Percentiles rank a stretch among this genome's conserved stretches.
Evolutionary conservation across 2,113 vertebrate species (phyloP).

Genomic region (Haemorhous mexicanus): DNA sequence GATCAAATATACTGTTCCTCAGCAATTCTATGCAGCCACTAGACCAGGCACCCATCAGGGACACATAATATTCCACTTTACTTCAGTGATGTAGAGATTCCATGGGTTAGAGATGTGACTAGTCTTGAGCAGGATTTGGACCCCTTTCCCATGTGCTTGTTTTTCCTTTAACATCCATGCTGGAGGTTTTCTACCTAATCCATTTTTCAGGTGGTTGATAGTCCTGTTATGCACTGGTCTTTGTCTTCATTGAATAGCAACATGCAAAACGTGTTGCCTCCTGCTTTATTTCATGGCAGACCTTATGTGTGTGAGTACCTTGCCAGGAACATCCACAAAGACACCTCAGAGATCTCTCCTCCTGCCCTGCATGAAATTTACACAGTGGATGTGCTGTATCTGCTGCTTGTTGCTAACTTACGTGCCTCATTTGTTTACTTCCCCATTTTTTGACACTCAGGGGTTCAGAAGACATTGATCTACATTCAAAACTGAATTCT

Average conservation of each 20-base stretch:
- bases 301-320: background rate
- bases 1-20: background rate
- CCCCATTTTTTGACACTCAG: background rate
- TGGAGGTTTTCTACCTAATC: background rate
- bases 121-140: background rate
- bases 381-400: fast-evolving
- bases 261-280: background rate
- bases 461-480: background rate
- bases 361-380: fast-evolving
- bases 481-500: background rate
- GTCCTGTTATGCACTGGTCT: background rate
- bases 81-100: background rate
- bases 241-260: background rate
- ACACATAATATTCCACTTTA: background rate
- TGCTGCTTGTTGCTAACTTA: background rate
- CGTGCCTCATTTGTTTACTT: fast-evolving
- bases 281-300: background rate
- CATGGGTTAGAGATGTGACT: background rate
- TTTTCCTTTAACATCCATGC: background rate
- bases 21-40: background rate
- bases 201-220: background rate
- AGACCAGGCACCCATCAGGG: background rate
- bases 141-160: background rate
- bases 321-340: background rate
- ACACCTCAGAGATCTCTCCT: background rate